A percentile compares a stretch with the other conserved stretches of the same genome.
These are phyloP conservation scores for Ochotona princeps DNA, from an alignment of 2,113 vertebrate genomes.

Conservation along the genomic window DNA sequence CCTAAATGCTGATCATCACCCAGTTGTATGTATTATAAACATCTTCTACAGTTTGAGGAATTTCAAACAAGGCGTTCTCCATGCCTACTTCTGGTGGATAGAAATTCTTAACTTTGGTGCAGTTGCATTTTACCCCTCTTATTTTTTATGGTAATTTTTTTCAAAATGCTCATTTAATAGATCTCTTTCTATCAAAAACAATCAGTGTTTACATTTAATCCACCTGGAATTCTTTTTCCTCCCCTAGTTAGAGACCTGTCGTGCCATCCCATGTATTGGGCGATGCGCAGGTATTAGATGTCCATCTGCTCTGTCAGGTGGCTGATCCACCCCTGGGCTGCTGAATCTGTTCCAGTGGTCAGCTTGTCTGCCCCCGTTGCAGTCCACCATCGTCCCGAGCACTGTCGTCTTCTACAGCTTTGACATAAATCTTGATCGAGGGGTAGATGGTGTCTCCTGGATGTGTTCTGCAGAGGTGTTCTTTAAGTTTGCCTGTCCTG, in stretches of 20 bases:
- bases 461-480: not conserved
- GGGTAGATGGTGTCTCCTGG: fast-evolving
- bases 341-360: fast-evolving
- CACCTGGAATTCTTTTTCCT: not conserved
- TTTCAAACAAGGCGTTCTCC: not conserved
- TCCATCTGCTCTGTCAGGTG: not conserved
- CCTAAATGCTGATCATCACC: not conserved
- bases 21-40: not conserved
- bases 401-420: fast-evolving
- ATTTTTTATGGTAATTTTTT: not conserved
- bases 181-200: not conserved
- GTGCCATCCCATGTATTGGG: fast-evolving
- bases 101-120: not conserved
- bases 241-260: not conserved
- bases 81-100: not conserved
- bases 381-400: fast-evolving
- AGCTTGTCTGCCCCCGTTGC: too few species aligned
- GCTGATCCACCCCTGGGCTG: too few species aligned
- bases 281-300: fast-evolving
- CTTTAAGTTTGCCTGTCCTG: not conserved
- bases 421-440: not conserved
- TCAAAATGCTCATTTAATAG: not conserved
- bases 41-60: not conserved
- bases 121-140: not conserved
- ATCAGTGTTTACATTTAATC: not conserved